Base-by-base conservation (phyloP, 2,113 vertebrate species). In the Canis aureus region DNA sequence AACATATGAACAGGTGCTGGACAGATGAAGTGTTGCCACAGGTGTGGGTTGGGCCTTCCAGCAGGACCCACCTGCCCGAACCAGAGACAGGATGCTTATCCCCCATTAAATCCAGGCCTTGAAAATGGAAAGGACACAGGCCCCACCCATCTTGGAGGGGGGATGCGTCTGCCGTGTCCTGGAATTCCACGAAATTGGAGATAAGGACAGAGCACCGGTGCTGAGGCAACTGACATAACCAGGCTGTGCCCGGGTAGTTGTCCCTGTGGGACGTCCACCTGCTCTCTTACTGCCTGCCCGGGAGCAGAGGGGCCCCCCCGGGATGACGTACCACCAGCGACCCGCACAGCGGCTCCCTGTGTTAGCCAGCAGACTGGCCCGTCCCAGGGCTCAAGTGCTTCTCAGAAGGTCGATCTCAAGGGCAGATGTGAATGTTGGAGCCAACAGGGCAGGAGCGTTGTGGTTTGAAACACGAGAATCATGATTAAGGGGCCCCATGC, bases 251-350 rank as follows among this genome's bases (percentile, higher is more conserved):
- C 11, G 43, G 43, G 43, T 43, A 0, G n/a, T 2, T 7, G n/a
- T 64, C 59, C 49, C 1, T 0, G 57, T 0, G 20, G 15, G 51
- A 2, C 0, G 1, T n/a, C 64, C 4, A 0, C 9, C 17, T 9
- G 4, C 57, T 1, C 13, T 3, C 60, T 43, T 13, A 12, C 11
- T 1, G 16, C 49, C 88, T 12, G 12, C 49, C 32, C 23, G 57
- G 51, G n/a, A 49, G 20, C 17, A 35, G 27, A 25, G 43, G 29
- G 20, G 0, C 11, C 55, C 53, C 53, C 79, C 35, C 11, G 2
- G 55, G 62, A 20, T 16, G 32, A 17, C 1, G 3, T 0, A 0
- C 10, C 19, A 9, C 11, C 12, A 10, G 10, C 6, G 20, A 27
- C 0, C 0, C 59, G 17, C 16, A 1, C 4, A 1, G 23, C 15